Conservation (phyloP, 2,113 vertebrate species). For the Drymodes brunneopygia region DNA sequence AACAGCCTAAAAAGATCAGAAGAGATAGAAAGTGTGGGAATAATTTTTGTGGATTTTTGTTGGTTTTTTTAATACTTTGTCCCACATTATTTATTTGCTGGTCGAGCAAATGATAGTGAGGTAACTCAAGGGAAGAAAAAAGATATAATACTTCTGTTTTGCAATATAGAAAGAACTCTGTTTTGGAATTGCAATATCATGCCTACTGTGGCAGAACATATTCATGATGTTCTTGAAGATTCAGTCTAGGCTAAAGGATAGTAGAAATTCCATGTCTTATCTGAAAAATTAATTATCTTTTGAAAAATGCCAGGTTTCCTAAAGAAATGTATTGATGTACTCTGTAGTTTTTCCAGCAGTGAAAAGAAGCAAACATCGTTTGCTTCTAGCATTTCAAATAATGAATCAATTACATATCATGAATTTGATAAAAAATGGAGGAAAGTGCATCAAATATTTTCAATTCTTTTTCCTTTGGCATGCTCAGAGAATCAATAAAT, state of each 20-base stretch:
- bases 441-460: not conserved
- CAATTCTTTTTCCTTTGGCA: not conserved
- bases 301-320: not conserved
- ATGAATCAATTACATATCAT: not conserved
- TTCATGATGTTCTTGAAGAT: not conserved
- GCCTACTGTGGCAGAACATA: not conserved
- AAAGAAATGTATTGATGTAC: not conserved
- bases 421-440: not conserved
- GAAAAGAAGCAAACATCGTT: not conserved
- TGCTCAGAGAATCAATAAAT: not conserved
- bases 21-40: not conserved
- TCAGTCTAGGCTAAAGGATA: not conserved
- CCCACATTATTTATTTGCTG: not conserved
- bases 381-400: not conserved
- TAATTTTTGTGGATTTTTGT: not conserved
- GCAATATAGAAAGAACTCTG: not conserved
- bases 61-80: not conserved
- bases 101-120: not conserved
- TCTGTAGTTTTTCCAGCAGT: not conserved
- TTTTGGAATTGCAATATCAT: not conserved
- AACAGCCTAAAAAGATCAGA: not conserved
- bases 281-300: not conserved
- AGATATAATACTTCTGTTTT: not conserved
- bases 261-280: not conserved
- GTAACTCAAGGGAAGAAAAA: not conserved